These are phyloP conservation scores for Hermatobates lingyangjiaoensis DNA, from an alignment of 1,140 invertebrate species.

Conservation along the genomic window DNA sequence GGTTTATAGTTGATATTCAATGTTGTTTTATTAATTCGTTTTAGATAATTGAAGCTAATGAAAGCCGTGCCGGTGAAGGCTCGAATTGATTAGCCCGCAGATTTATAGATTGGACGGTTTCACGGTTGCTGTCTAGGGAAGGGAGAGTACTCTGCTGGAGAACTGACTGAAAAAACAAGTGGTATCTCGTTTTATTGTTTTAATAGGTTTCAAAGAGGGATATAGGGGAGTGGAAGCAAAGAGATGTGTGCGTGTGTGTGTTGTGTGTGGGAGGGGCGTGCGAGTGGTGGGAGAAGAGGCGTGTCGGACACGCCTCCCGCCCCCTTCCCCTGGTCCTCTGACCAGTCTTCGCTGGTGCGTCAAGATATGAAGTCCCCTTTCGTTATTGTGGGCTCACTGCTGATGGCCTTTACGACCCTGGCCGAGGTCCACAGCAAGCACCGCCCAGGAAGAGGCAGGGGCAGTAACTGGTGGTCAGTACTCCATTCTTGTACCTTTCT, in stretches of 20 bases:
- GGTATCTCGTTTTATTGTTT: too few relatives aligned
- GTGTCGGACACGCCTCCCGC: not conserved
- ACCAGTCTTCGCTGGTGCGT: not conserved
- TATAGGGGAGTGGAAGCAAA: not conserved
- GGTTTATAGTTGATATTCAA: too few relatives aligned
- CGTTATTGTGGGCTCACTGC: constrained; percentile 10
- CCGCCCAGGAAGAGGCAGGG: constrained; percentile 18
- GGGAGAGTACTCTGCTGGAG: too few relatives aligned
- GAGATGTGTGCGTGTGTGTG: not conserved
- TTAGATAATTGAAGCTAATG: too few relatives aligned
- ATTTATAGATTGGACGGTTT: too few relatives aligned
- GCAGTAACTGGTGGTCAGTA: constrained; percentile 25
- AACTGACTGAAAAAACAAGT: too few relatives aligned
- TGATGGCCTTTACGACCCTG: constrained; percentile 12
- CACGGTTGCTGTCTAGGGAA: too few relatives aligned
- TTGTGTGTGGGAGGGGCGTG: not conserved
- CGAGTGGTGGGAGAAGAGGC: not conserved
- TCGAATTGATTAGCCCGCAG: too few relatives aligned
- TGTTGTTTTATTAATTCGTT: too few relatives aligned
- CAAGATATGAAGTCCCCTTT: constrained; percentile 13
- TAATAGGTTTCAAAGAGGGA: not conserved
- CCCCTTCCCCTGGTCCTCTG: not conserved
- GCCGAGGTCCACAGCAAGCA: constrained; percentile 10
- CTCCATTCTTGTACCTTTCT: not conserved
- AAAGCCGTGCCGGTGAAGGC: too few relatives aligned